These are phyloP conservation scores for Tenthredo distinguenda DNA, from an alignment of 2,888 invertebrate species.

Conservation along the genomic window DNA sequence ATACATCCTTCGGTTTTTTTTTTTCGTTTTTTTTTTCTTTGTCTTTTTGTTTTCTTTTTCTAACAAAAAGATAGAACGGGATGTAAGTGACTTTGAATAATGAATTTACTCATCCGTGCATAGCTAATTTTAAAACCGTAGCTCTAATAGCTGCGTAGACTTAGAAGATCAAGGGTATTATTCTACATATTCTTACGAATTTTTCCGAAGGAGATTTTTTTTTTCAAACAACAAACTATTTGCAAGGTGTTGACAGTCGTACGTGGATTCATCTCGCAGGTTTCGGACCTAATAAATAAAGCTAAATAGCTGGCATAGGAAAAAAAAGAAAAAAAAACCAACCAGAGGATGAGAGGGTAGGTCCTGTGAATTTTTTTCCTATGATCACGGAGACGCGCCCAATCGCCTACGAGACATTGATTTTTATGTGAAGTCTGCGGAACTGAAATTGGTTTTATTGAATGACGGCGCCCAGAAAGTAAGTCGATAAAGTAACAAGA, in stretches of 20 bases:
- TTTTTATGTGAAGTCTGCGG: conserved; percentile 36
- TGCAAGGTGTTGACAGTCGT: neutral
- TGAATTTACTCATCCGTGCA: neutral
- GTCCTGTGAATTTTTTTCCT: conserved; percentile 4
- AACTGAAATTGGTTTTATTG: conserved; percentile 42
- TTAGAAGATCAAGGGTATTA: neutral
- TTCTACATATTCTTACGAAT: too few species aligned
- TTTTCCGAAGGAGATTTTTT: neutral
- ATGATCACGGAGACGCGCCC: neutral
- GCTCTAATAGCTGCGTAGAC: neutral
- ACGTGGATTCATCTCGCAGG: neutral
- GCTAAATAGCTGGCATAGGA: neutral
- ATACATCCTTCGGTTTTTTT: neutral
- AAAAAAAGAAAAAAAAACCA: too few species aligned
- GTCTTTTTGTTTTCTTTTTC: neutral
- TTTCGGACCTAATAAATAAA: neutral
- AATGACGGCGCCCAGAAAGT: conserved; percentile 27
- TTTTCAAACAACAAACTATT: neutral
- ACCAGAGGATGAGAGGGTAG: neutral
- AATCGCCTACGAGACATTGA: conserved; percentile 32
- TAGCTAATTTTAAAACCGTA: neutral
- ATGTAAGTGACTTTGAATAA: neutral
- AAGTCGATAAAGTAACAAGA: conserved; percentile 35
- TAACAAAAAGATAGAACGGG: neutral
- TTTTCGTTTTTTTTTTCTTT: neutral